Evolutionary conservation across 2,797 vertebrate species (phyloP), one percentile per base, ranked within the genome.

Genomic region (Erpetoichthys calabaricus): DNA sequence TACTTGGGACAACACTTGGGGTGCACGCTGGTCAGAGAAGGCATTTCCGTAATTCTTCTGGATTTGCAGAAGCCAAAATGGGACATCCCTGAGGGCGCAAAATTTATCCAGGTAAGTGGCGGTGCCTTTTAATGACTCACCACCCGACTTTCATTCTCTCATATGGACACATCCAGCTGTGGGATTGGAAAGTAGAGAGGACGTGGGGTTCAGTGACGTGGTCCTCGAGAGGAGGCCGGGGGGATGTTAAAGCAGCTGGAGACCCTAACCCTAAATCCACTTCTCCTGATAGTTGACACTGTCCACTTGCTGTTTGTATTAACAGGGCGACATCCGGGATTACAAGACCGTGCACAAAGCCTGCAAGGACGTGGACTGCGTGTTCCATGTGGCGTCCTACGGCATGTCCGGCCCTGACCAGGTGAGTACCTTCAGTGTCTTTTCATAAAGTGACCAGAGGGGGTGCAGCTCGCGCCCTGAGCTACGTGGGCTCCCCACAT

Each of bases 341-440:
- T 88, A 88, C 47, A 47, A 6, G 3, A 3, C 47, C 5, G 79
- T 95, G 46, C 80, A 81, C 61, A 79, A 72, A 47, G 80, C 84
- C 43, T 90, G 91, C 57, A 81, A 91, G 65, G 91, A 84, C 1
- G 87, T 89, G 2, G 87, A 91, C 70, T 94, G 90, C 63, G 68
- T 97, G 57, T 97, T 94, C 67, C 95, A 97, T 45, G 78, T 84
- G 2, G 95, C 93, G 1, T 91, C 93, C 51, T 92, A 86, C 2
- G 95, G 94, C 64, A 90, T 97, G 88, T 90, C 90, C 0, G 91
- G 91, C 55, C 75, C 81, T 52, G 92, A 96, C 56, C 91, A 94
- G 86, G 95, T 91, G 63, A 85, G 71, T 71, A 7, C 49, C 3
- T 42, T 8, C 45, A 56, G 6, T 47, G 25, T 25, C 25, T 25